Percentiles rank a stretch among this genome's conserved stretches.
phyloP scores from a whole-genome alignment of 2,113 vertebrate species.

The Pontoporia blainvillei region DNA sequence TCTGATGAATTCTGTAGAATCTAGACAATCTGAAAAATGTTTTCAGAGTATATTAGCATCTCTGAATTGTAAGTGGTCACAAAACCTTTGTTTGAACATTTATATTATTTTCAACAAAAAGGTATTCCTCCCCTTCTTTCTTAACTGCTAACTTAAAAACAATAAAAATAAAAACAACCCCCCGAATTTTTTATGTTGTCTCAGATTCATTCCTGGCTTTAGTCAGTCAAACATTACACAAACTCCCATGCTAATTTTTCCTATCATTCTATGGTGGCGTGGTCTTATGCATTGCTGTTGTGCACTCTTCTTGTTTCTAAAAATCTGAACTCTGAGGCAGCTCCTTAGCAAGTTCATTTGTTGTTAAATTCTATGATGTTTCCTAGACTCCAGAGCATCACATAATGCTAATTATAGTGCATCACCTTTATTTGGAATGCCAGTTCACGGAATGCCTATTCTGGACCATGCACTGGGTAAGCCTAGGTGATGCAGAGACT shows the following conservation, averaged over 20 bases:
- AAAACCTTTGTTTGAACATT: neutral
- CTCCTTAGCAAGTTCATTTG: neutral
- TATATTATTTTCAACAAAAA: neutral
- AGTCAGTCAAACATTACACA: neutral
- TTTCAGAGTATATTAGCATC: neutral
- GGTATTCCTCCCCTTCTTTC: neutral
- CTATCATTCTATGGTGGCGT: neutral
- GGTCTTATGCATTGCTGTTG: neutral
- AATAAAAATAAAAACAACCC: neutral
- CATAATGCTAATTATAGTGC: neutral
- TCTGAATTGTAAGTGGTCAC: neutral
- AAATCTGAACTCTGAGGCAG: neutral
- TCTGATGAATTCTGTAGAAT: conserved; percentile 1
- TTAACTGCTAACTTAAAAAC: neutral
- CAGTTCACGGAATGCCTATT: neutral
- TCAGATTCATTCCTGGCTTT: neutral
- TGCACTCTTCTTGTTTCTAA: neutral
- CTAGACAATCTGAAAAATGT: neutral
- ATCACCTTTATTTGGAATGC: neutral
- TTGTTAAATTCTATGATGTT: neutral
- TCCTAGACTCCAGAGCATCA: neutral
- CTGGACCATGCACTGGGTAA: neutral
- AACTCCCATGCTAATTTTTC: neutral
- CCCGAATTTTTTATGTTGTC: neutral
- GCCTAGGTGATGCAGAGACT: neutral